Evolutionary conservation across 1,140 invertebrate species (phyloP).

Genomic region (Antheraea pernyi): DNA sequence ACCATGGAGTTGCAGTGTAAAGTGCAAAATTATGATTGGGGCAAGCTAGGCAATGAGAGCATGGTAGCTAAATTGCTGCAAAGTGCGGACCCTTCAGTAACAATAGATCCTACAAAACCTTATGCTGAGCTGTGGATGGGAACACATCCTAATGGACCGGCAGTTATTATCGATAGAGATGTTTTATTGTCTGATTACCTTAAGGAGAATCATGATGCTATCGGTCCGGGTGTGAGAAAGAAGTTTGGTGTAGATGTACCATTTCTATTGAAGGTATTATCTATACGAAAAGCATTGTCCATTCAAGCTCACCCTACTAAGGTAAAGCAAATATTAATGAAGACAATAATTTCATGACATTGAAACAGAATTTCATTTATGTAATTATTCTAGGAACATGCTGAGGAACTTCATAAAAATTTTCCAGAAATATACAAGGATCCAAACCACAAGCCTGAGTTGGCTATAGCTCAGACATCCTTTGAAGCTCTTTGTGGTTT

Average conservation of each 20-base stretch:
- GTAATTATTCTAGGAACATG: slow-evolving; percentile 83
- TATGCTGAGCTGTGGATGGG: slow-evolving; percentile 99
- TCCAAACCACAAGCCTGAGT: slow-evolving; percentile 98
- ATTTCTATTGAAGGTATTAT: slow-evolving; percentile 97
- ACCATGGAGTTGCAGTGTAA: slow-evolving; percentile 88
- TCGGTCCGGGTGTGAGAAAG: slow-evolving; percentile 84
- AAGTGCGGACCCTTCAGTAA: slow-evolving; percentile 79
- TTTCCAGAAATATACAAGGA: slow-evolving; percentile 96
- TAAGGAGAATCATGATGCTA: slow-evolving; percentile 82
- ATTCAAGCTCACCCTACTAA: slow-evolving; percentile 99
- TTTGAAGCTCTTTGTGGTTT: slow-evolving; percentile 98
- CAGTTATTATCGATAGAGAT: slow-evolving; percentile 83
- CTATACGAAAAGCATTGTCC: slow-evolving; percentile 94
- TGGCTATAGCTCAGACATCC: slow-evolving; percentile 95
- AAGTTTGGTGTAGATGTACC: slow-evolving; percentile 89
- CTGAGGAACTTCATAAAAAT: slow-evolving; percentile 87
- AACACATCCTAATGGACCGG: slow-evolving; percentile 95
- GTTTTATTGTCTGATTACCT: slow-evolving; percentile 83
- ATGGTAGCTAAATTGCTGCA: slow-evolving; percentile 88
- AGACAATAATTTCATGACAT: neutral
- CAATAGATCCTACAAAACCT: slow-evolving; percentile 81
- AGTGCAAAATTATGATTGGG: slow-evolving; percentile 96
- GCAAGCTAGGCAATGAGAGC: slow-evolving; percentile 89
- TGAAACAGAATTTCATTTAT: neutral
- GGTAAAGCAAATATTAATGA: slow-evolving; percentile 75